Evolutionary conservation across 2,797 vertebrate species (phyloP), one percentile per base, ranked within the genome.

Genomic region (Syngnathus acus): DNA sequence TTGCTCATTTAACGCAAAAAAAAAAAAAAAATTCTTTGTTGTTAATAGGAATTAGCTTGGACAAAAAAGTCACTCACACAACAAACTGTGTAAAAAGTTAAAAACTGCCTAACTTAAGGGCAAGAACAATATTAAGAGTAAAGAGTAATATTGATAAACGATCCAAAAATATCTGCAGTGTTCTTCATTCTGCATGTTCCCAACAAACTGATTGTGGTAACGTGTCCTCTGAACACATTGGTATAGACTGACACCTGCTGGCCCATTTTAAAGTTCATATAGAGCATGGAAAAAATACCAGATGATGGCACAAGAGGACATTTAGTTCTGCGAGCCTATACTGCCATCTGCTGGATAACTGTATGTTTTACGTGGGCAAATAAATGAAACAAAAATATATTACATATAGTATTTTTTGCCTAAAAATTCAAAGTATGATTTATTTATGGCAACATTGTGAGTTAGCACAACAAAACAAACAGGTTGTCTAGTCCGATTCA

Each of bases 241-340:
- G 72, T 79, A 68, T 88, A 90, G 85, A 85, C 85, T 91, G 89
- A 88, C 89, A 86, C 84, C 91, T 63, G 84, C 78, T 90, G 92
- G 90, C 19, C 40, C 9, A 26, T 9, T 37, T 37, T 2, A 16
- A 32, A 14, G 0, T 45, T 3, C 5, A 54, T 23, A 9, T 1
- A 32, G 26, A 3, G 26, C 17, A 1, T 5, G 14, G 21, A 3
- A 11, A 40, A 13, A 64, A 39, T 26, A 26, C 26, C 26, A n/a
- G 11, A 40, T 5, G 14, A 50, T 19, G 26, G 43, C 19, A 13
- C 8, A 38, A 16, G 5, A 0, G 6, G 8, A n/a, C 43, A 6
- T 26, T 5, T 0, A 72, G 62, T 77, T 77, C 39, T 26, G 2
- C 65, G 69, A 82, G 74, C 79, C 79, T 82, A 60, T 88, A 81